phyloP scores from a whole-genome alignment of 2,113 vertebrate genomes.

The Spermophilus dauricus region DNA sequence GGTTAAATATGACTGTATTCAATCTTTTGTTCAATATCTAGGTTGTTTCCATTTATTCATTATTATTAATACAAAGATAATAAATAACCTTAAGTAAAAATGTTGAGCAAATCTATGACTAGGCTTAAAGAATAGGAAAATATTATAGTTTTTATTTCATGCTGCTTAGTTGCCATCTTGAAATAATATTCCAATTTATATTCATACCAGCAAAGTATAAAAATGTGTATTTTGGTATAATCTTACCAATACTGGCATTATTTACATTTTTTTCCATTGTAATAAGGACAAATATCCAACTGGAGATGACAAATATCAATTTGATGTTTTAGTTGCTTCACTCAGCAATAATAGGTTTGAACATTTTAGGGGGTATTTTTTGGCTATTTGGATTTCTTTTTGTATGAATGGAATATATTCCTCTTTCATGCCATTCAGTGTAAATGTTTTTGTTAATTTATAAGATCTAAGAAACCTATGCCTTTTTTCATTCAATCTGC shows the following conservation, averaged over 20 bases:
- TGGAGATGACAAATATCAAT: not conserved
- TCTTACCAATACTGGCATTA: not conserved
- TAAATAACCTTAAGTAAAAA: not conserved
- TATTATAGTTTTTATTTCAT: not conserved
- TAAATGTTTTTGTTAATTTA: conserved; percentile 24
- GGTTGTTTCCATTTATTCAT: not conserved
- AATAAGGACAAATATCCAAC: not conserved
- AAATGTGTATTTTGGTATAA: not conserved
- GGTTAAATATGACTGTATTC: not conserved
- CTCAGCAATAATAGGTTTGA: not conserved
- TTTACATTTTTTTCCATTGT: not conserved
- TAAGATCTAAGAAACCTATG: not conserved
- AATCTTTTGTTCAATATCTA: not conserved
- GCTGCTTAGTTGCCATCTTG: not conserved
- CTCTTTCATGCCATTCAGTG: not conserved
- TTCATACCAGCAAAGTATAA: not conserved
- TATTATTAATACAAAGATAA: not conserved
- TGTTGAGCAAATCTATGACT: not conserved
- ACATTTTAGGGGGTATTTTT: not conserved
- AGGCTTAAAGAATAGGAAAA: not conserved
- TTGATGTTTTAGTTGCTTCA: conserved; percentile 10
- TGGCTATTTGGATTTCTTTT: not conserved
- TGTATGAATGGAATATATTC: not conserved
- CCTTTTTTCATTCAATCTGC: not conserved
- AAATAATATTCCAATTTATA: not conserved